Evolutionary conservation across 2,888 invertebrate genomes (phyloP), one percentile per base, ranked within the genome.

Genomic region (Crepidodera aurea): DNA sequence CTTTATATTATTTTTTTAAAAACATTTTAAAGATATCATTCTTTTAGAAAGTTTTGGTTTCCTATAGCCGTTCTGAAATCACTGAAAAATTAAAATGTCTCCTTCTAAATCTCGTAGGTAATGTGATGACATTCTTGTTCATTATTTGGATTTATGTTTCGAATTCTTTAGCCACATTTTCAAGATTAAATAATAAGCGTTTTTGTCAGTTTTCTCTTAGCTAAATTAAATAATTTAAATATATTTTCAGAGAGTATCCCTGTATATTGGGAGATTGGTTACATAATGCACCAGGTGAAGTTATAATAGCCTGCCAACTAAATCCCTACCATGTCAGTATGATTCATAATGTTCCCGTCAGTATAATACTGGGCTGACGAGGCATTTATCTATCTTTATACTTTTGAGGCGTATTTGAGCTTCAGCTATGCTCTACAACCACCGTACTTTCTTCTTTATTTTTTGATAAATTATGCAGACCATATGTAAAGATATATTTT

Each of bases 311-410:
- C 69, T 70, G 73, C 69, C 70, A 72, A 66, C 67, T 69, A 76
- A 77, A 76, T 75, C 75, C 67, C 68, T 65, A 13, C 13, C 48
- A 65, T 74, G 75, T 76, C 77, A 74, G 70, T 74, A 73, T 77
- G 77, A 77, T 76, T 77, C 77, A 77, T 77, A 76, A 75, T 76
- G 73, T 75, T 71, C 73, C 68, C 73, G 71, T 74, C 74, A 75
- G 71, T 15, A 15, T 76, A 76, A 76, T 75, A 74, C 75, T 70
- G 68, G 62, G 71, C 75, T 75, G 76, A 75, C 77, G 73, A 69
- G 71, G 70, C 69, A 69, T 73, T 75, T 73, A 76, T 76, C 75
- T 71, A 74, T 77, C 76, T 27, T 29, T 13, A 48, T 27, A 27
- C 22, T 25, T 44, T 34, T 8, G 44, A 44, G 44, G 22, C 44